phyloP scores from a whole-genome alignment of 2,113 vertebrate genomes.

The Pteruthius melanotis region DNA sequence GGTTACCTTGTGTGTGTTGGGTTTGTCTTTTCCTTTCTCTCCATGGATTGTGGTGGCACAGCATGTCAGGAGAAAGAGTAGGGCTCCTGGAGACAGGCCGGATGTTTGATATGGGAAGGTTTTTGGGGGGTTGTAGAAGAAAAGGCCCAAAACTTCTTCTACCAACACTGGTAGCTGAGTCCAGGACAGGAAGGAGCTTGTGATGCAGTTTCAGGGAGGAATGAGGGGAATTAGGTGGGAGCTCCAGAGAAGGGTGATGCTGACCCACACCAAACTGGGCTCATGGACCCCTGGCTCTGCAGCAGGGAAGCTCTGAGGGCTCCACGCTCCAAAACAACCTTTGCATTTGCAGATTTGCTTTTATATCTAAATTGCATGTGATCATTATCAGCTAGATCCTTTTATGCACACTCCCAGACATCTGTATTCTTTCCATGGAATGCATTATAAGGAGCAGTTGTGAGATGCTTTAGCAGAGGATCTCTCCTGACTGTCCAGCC shows the following conservation, averaged over 20 bases:
- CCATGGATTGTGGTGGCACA: rapidly evolving
- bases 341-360: background rate
- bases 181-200: background rate
- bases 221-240: background rate
- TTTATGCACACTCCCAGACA: background rate
- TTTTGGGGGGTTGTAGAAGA: background rate
- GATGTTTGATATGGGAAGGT: background rate
- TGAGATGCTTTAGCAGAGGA: background rate
- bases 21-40: background rate
- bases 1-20: background rate
- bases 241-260: background rate
- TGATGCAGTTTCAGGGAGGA: background rate
- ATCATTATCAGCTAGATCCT: background rate
- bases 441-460: background rate
- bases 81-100: background rate
- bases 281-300: rapidly evolving
- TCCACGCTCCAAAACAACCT: background rate
- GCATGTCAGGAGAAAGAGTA: background rate
- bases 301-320: background rate
- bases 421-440: background rate
- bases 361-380: background rate
- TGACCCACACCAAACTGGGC: background rate
- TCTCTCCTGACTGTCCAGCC: background rate
- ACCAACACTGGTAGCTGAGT: rapidly evolving
- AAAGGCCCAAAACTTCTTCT: background rate